Conservation (phyloP, 1,140 invertebrate genomes). For the Pantala flavescens region DNA sequence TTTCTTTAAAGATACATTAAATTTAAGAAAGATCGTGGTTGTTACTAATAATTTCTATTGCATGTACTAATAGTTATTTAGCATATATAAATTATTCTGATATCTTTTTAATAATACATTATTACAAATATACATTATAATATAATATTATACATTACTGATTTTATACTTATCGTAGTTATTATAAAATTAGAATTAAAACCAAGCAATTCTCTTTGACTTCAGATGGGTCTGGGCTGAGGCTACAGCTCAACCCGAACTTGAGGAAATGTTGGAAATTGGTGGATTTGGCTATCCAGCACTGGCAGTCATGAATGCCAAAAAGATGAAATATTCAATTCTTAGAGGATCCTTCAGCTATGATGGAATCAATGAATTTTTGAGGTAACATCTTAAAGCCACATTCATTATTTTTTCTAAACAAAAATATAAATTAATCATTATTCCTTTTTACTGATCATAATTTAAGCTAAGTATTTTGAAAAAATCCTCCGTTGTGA, state of each 20-base stretch:
- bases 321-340: constrained; percentile 94
- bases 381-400: constrained; percentile 43
- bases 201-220: too few species aligned
- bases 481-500: constrained; percentile 7
- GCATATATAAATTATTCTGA: too few species aligned
- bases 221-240: constrained; percentile 90
- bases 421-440: neutral
- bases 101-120: too few species aligned
- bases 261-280: constrained; percentile 86
- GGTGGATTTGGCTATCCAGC: constrained; percentile 89
- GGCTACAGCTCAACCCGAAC: constrained; percentile 66
- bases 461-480: too few species aligned
- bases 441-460: neutral
- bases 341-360: constrained; percentile 89
- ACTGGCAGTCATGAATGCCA: constrained; percentile 89
- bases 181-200: too few species aligned
- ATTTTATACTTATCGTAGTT: too few species aligned
- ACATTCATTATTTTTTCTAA: neutral
- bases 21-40: too few species aligned
- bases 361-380: constrained; percentile 89
- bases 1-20: too few species aligned
- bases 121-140: too few species aligned
- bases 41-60: too few species aligned
- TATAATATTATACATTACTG: too few species aligned
- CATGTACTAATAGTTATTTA: too few species aligned